A percentile compares a stretch with the other conserved stretches of the same genome.
These are phyloP conservation scores for Madoqua kirkii DNA, from an alignment of 2,113 vertebrate species.

Conservation along the genomic window DNA sequence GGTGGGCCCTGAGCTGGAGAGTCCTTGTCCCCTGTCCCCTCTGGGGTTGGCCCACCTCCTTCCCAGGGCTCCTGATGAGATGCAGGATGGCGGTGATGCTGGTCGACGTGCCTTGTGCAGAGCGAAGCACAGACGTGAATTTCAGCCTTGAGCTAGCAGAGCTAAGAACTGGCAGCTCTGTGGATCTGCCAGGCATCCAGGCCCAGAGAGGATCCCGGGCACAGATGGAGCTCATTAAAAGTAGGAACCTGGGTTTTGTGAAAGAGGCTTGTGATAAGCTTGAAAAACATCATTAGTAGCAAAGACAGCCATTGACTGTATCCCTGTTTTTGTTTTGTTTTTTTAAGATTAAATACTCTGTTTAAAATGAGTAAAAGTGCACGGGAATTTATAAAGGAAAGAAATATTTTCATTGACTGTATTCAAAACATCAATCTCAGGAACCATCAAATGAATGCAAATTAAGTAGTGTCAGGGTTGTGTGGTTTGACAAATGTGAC, in stretches of 20 bases:
- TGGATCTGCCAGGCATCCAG: background rate
- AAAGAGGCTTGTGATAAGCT: no score
- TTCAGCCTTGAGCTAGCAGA: accelerated
- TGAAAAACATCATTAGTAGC: background rate
- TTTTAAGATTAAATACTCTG: background rate
- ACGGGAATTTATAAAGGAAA: background rate
- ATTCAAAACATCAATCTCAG: background rate
- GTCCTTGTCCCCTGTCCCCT: accelerated
- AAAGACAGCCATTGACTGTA: accelerated
- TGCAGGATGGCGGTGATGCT: accelerated
- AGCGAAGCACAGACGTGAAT: background rate
- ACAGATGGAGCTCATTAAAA: background rate
- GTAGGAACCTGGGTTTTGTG: background rate
- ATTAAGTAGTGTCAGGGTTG: background rate
- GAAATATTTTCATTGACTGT: background rate
- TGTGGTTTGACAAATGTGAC: background rate
- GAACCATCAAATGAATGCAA: background rate
- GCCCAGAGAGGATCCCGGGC: background rate
- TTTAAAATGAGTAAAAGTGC: background rate
- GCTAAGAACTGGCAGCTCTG: background rate
- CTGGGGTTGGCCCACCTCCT: accelerated
- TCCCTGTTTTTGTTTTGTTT: background rate
- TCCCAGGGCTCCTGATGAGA: accelerated
- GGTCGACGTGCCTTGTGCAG: accelerated
- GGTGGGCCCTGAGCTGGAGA: accelerated